Evolutionary conservation across 1,140 invertebrate genomes (phyloP).

Genomic region (Cydia pomonella): DNA sequence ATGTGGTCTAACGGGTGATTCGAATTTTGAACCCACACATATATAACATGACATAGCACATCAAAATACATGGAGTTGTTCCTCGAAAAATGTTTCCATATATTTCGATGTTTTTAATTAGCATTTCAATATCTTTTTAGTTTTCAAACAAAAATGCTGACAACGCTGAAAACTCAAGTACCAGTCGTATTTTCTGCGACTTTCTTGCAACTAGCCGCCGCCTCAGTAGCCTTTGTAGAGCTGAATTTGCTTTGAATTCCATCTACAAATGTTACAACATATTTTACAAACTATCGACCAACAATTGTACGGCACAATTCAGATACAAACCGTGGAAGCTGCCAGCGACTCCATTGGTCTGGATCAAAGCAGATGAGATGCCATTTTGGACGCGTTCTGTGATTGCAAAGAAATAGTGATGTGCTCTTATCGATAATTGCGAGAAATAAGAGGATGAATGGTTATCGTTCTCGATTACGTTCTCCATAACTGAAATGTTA

Average conservation of each 20-base stretch:
- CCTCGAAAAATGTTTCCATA: not conserved
- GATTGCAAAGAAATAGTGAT: conserved; percentile 24
- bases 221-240: conserved; percentile 37
- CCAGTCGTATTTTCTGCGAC: conserved; percentile 38
- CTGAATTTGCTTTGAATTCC: conserved; percentile 40
- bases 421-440: conserved; percentile 6
- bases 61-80: not conserved
- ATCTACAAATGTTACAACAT: conserved; percentile 45
- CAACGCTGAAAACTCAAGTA: conserved; percentile 20
- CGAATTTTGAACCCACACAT: not conserved
- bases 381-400: conserved; percentile 23
- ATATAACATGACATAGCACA: not conserved
- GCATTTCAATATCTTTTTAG: not conserved
- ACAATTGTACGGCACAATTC: not conserved
- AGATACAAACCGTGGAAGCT: conserved; percentile 18
- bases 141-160: not conserved
- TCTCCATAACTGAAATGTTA: not conserved
- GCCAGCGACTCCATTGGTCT: conserved; percentile 15
- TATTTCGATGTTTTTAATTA: not conserved
- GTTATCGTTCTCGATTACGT: not conserved
- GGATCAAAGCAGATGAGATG: conserved; percentile 9
- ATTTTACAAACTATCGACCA: conserved; percentile 1
- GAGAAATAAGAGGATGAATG: conserved; percentile 13
- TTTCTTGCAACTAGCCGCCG: conserved; percentile 48
- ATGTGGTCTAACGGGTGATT: not conserved